Conservation (phyloP, 2,888 invertebrate species). For the Emesis furor region DNA sequence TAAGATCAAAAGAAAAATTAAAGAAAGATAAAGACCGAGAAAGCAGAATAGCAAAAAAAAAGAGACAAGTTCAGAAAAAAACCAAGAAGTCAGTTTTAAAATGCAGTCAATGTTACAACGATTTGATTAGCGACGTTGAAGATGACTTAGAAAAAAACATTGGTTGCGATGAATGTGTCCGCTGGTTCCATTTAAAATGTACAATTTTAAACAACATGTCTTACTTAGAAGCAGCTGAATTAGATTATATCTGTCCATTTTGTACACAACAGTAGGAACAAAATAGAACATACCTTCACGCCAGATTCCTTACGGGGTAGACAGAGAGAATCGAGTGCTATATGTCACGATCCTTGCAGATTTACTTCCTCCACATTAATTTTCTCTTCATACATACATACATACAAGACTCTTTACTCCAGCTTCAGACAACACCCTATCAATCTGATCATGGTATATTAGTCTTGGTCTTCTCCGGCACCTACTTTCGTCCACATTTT, state of each 20-base stretch:
- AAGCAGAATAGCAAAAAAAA: neutral
- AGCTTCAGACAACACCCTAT: no score
- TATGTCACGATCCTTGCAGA: no score
- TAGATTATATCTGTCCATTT: neutral
- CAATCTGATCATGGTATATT: no score
- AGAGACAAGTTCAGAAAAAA: neutral
- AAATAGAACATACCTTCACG: no score
- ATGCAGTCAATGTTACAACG: neutral
- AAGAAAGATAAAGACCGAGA: neutral
- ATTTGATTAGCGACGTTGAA: neutral
- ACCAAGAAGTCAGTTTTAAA: neutral
- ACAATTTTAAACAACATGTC: neutral
- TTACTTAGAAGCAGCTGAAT: neutral
- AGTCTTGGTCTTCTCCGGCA: no score
- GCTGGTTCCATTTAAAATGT: neutral
- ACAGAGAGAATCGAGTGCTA: no score
- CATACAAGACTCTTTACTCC: no score
- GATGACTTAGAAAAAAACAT: constrained; percentile 3
- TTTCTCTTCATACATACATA: no score
- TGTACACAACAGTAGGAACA: neutral
- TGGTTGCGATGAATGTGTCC: constrained; percentile 3
- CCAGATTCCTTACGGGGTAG: no score
- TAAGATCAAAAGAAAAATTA: neutral
- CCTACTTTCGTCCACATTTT: no score
- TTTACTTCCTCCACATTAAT: no score